Base-by-base conservation (phyloP, 2,888 invertebrate species). In the Chouioia cunea region DNA sequence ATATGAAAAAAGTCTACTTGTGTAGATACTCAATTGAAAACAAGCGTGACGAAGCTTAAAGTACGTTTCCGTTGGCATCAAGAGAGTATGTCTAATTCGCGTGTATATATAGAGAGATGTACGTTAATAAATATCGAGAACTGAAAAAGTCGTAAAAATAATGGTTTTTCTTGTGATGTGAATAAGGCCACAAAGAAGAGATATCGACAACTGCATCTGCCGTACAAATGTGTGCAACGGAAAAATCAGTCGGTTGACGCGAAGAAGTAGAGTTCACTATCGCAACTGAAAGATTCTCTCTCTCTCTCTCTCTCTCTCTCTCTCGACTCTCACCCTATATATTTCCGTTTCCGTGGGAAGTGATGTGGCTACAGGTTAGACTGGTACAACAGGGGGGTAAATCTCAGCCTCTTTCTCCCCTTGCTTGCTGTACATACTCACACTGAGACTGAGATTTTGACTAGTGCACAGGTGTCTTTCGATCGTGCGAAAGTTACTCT, bases 261-360 rank as follows among this genome's bases (percentile, higher is more conserved):
- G 53, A 36, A n/a, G 20, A 56, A 14, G 43, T 43, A 14, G 62
- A 57, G 50, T 60, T 52, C 62, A 46, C 44, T 65, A 62, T 60
- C 58, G 56, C 65, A 54, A 60, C 27, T 27, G 27, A 27, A 36
- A 36, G 12, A 36, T 6, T 23, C 20, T 27, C 16, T 58, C 57
- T 4, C 47, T 12, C 10, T 20, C 65, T 36, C 18, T 20, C 12
- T 15, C 48, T 53, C 27, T 54, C 22, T 54, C 36, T 65, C 46
- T 27, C 16, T 46, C 27, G 46, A 58, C 46, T 59, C 47, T 47
- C 53, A 23, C n/a, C 23, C 53, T 23, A 6, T 53, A n/a, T n/a
- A 75, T 79, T 80, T 79, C 77, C 79, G 77, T 78, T 83, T 83
- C 83, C 83, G 82, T 84, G 83, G 83, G 83, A 84, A 83, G 81